phyloP scores from a whole-genome alignment of 2,797 vertebrate species.

The Lepilemur septentrionalis region DNA sequence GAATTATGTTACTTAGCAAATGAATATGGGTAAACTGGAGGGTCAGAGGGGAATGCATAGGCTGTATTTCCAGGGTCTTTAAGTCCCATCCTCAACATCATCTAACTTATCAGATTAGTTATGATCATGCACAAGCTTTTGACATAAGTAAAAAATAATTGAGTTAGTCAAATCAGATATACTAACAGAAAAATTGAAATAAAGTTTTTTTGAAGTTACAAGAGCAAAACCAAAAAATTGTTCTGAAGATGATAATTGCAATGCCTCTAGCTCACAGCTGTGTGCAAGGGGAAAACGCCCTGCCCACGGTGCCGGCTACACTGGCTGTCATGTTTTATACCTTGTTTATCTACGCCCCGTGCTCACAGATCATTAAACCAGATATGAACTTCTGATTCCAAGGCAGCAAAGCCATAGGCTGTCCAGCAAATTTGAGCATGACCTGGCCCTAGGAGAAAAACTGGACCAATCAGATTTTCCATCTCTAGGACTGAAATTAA shows the following conservation, averaged over 20 bases:
- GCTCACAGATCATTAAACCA: constrained; percentile 4
- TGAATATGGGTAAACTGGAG: not conserved
- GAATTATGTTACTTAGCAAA: constrained; percentile 4
- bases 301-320: not conserved
- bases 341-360: not conserved
- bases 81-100: not conserved
- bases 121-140: not conserved
- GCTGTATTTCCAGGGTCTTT: not conserved
- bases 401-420: not conserved
- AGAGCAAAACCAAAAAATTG: not conserved
- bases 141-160: not conserved
- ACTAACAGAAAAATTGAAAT: not conserved
- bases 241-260: not conserved
- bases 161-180: not conserved
- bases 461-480: constrained; percentile 47
- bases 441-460: constrained; percentile 26
- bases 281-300: not conserved
- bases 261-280: not conserved
- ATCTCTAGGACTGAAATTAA: constrained; percentile 47
- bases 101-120: not conserved
- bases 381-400: constrained; percentile 18
- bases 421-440: constrained; percentile 54
- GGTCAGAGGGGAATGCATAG: not conserved
- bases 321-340: not conserved
- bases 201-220: not conserved